Evolutionary conservation across 2,113 vertebrate species (phyloP), one percentile per base, ranked within the genome.

Genomic region (Oxyruncus cristatus): DNA sequence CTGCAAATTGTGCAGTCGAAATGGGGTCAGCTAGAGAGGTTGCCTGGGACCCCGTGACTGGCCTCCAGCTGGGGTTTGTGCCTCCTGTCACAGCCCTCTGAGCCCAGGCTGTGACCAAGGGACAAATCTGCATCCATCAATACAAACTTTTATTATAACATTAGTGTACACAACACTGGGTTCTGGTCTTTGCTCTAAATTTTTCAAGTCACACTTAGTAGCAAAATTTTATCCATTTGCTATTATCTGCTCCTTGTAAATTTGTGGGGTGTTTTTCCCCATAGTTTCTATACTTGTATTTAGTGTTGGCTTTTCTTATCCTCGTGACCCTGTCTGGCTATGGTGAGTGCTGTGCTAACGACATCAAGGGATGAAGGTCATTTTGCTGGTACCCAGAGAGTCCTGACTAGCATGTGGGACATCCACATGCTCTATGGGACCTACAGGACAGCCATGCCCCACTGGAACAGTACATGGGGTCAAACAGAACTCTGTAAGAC

Each of bases 241-340:
- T 87, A 19, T 74, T 84, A 39, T 41, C 24, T 47, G 4, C 32
- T 80, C 58, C 47, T 47, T 71, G 42, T 49, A 33, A 72, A 50
- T 53, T 39, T 47, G 19, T 8, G 6, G 3, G 0, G 3, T 0
- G 1, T 0, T 16, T 37, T 16, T 2, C 0, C 20, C 12, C 50
- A 2, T 39, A 20, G 39, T 90, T 65, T 82, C 50, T 50, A 2
- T 58, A 5, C 5, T 53, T 71, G 3, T 59, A n/a, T 72, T 78
- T 83, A 41, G 5, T 50, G 13, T 32, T 74, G 16, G 23, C 83
- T 91, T 61, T 32, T 55, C 55, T 41, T 42, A 6, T 68, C 15
- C 8, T 79, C 10, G 4, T 42, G 39, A 9, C 8, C 24, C 33
- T 61, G 2, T 50, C 50, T 72, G 26, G 22, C 42, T 55, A 4